Base-by-base conservation (phyloP, 1,140 invertebrate genomes). In the Heliconius nattereri region DNA sequence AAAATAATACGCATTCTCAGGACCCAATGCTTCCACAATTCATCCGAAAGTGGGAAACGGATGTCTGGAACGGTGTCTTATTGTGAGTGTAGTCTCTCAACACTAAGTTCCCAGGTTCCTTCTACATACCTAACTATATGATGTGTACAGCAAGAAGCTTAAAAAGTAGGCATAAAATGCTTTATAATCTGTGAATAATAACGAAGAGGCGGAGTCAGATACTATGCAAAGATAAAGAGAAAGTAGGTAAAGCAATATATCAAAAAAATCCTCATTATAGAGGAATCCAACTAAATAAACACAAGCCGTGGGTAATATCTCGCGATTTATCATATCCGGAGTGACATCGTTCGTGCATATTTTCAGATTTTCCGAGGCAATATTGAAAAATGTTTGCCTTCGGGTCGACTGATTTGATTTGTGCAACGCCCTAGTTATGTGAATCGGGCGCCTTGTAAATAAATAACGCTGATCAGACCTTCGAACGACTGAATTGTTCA, bases 301-400 rank as follows among this genome's bases (percentile, higher is more conserved):
- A 66, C 9, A 66, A 29, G 13, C 9, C 23, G 60, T 66, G 26
- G 26, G 60, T 29, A 29, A 66, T 66, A 66, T 78, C 35, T 76
- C 49, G 13, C 49, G 60, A 75, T 75, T 49, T 60, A 66, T 66
- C 49, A 66, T 60, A 66, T 20, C 29, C 19, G 11, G 37, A 75
- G 32, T 60, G 76, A 73, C 76, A 78, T 72, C 23, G 37, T 57
- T 73, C 54, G 23, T 37, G 66, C 71, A 78, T 78, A 78, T 73
- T 49, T 78, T 78, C 76, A 20, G 76, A 78, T 73, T 73, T 73
- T 73, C 76, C 71, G 29, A 49, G 52, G 54, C 49, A 73, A 78
- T 78, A 78, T 52, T 78, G 71, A 54, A 76, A 78, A 78, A 78
- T 78, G 76, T 78, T 78, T 78, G 76, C 71, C 76, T 78, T 78